These are phyloP conservation scores for Bujurquina vittata DNA, from an alignment of 2,113 vertebrate species.

Conservation along the genomic window DNA sequence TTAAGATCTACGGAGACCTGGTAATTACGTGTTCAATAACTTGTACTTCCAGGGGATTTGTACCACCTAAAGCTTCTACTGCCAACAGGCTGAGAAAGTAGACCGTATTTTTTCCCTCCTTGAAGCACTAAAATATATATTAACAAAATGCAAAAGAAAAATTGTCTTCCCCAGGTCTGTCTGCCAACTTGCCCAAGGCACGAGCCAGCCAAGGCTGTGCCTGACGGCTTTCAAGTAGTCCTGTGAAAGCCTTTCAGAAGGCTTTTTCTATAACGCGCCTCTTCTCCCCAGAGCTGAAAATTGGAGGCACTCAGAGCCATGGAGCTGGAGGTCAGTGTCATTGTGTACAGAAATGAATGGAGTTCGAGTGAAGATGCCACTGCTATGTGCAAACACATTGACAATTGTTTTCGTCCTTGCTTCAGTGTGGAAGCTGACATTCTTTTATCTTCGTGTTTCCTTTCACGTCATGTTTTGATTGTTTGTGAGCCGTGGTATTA, in stretches of 20 bases:
- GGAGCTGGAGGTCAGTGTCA: constrained; percentile 57
- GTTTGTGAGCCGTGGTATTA: background rate
- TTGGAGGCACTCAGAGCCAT: constrained; percentile 43
- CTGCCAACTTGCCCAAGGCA: constrained; percentile 21
- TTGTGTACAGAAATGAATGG: constrained; percentile 64
- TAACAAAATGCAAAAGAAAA: background rate
- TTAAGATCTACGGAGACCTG: too few relatives aligned
- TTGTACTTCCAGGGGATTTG: too few relatives aligned
- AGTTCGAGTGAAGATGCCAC: constrained; percentile 37
- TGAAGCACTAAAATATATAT: constrained; percentile 22
- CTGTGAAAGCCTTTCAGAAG: constrained; percentile 38
- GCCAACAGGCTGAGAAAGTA: too few relatives aligned
- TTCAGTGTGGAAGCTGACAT: constrained; percentile 21
- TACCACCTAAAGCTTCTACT: too few relatives aligned
- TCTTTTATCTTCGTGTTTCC: background rate
- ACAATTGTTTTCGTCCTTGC: background rate
- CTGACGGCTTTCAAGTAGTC: constrained; percentile 34
- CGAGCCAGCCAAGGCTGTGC: constrained; percentile 24
- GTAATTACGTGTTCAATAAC: too few relatives aligned
- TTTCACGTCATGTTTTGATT: constrained; percentile 20
- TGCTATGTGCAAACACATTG: constrained; percentile 15
- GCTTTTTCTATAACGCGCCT: constrained; percentile 34
- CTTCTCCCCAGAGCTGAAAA: constrained; percentile 49
- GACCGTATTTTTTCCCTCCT: background rate
- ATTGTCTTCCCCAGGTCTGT: background rate